These are phyloP conservation scores for Ephialtes manifestator DNA, from an alignment of 2,888 invertebrate species.

Conservation along the genomic window DNA sequence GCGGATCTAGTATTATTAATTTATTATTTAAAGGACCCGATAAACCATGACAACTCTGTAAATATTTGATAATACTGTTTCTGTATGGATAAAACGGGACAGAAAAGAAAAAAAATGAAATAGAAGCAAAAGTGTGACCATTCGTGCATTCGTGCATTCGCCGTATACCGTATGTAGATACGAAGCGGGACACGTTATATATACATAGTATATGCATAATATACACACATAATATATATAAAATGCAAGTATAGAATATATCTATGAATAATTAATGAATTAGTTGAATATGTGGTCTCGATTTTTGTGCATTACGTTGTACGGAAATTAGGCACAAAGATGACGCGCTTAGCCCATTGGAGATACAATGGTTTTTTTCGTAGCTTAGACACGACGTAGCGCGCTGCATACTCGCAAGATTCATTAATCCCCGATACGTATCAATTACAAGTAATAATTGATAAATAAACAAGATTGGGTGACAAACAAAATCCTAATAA, in stretches of 20 bases:
- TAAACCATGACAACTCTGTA: constrained; percentile 66
- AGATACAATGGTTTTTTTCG: constrained; percentile 5
- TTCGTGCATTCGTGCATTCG: constrained; percentile 76
- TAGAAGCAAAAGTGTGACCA: constrained; percentile 67
- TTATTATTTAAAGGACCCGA: constrained; percentile 58
- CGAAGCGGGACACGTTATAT: constrained; percentile 60
- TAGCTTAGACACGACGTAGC: constrained; percentile 31
- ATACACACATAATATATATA: constrained; percentile 37
- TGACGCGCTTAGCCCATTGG: constrained; percentile 4
- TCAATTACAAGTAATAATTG: constrained; percentile 16
- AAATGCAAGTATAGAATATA: constrained; percentile 58
- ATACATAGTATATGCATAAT: constrained; percentile 55
- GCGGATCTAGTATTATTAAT: constrained; percentile 73
- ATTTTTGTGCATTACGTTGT: constrained; percentile 13
- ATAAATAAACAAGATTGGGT: constrained; percentile 13
- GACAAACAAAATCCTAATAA: constrained; percentile 71
- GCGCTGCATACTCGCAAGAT: constrained; percentile 41
- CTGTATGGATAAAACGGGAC: constrained; percentile 4
- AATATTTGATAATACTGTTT: constrained; percentile 58
- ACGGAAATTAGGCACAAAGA: constrained; percentile 34
- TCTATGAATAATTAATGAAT: constrained; percentile 32
- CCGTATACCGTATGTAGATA: constrained; percentile 32
- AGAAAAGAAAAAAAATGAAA: constrained; percentile 18
- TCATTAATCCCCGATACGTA: constrained; percentile 33
- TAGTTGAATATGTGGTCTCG: constrained; percentile 9